Base-by-base conservation (phyloP, 2,888 invertebrate species). In the Osedax frankpressi region DNA sequence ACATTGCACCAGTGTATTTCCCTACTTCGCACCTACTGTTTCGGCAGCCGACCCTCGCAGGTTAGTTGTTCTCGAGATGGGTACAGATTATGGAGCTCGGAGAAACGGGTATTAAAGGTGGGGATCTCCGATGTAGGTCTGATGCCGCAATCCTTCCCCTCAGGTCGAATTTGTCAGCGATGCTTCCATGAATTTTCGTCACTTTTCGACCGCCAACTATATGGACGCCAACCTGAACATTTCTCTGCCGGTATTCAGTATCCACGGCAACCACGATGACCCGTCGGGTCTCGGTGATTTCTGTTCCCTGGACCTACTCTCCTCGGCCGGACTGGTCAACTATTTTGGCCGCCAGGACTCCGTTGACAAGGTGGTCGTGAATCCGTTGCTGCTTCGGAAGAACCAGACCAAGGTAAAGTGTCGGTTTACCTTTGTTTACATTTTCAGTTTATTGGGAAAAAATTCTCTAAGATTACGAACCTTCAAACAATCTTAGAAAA, bases 231-330 rank as follows among this genome's bases (percentile, higher is more conserved):
- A 98, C 85, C 85, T 96, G 44, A 97, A 96, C 83, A 88, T 99
- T 69, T 89, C 91, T 0, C 89, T 94, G 80, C 98, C 98, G 0
- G 81, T 85, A 71, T 89, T 98, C 82, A 93, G 94, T 0, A 95
- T 98, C 80, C 96, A 98, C 85, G 98, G 98, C 74, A 98, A 98
- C 85, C 97, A 99, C 82, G 98, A 99, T 84, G 97, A 98, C 85
- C 94, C 84, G 29, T 81, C 85, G 25, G 88, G 88, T 30, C 80
- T 82, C 75, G 86, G 86, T 1, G 84, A 84, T 73, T 80, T 87
- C 24, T 93, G 94, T 80, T 90, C 93, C 0, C 86, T 98, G 75
- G 96, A 98, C 84, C 86, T 94, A 73, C 85, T 98, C 1, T 90
- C 92, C 30, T 89, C 89, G 62, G 80, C 83, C 28, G 96, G 97